A percentile compares a stretch with the other conserved stretches of the same genome.
phyloP scores from a whole-genome alignment of 2,797 vertebrate genomes.

The Acestrorhynchus altus region DNA sequence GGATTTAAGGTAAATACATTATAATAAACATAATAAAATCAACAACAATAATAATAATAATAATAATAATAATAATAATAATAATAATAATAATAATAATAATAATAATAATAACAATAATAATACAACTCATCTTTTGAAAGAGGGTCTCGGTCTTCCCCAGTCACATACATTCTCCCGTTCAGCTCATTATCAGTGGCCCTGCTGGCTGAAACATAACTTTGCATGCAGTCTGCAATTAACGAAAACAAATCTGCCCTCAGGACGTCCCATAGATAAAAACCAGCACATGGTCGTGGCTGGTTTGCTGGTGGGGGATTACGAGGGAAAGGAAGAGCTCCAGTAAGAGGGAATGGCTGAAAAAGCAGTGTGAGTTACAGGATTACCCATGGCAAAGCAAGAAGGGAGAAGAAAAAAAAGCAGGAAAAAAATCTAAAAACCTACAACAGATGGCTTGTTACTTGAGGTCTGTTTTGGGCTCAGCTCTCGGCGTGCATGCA shows the following conservation, averaged over 20 bases:
- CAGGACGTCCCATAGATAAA: not conserved
- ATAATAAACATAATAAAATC: no score
- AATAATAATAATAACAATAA: not conserved
- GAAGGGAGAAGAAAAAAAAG: not conserved
- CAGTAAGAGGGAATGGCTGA: not conserved
- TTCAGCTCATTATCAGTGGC: not conserved
- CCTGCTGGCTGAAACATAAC: not conserved
- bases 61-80: no score
- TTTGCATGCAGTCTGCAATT: not conserved
- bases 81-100: not conserved
- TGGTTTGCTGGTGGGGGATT: slow-evolving; percentile 1
- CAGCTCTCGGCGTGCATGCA: slow-evolving; percentile 14
- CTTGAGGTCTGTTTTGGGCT: slow-evolving; percentile 53
- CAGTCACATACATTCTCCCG: not conserved
- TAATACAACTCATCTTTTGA: not conserved
- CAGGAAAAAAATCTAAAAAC: slow-evolving; percentile 1
- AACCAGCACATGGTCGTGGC: not conserved
- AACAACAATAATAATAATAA: no score
- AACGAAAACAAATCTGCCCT: slow-evolving; percentile 7
- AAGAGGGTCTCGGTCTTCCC: not conserved
- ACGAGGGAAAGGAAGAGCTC: not conserved
- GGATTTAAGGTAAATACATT: no score
- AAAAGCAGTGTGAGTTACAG: not conserved
- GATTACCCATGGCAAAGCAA: slow-evolving; percentile 1
- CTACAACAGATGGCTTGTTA: slow-evolving; percentile 49